A percentile compares a stretch with the other conserved stretches of the same genome.
These are phyloP conservation scores for Schizopygopsis malacanthus DNA, from an alignment of 2,797 vertebrate species.

Conservation along the genomic window DNA sequence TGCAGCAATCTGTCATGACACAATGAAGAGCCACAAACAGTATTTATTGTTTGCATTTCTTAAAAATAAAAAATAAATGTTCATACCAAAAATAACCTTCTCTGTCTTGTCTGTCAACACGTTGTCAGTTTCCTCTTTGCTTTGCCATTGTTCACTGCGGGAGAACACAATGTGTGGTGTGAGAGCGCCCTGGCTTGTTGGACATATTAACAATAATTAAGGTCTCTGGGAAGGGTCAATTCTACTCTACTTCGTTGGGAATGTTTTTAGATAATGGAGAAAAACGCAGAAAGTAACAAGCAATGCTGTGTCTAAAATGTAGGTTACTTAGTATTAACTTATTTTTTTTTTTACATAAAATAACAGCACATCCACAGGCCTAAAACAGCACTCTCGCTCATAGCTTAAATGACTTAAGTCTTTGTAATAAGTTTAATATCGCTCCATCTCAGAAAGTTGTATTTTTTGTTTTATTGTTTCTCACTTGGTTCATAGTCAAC, in stretches of 20 bases:
- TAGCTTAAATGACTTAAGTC: neutral
- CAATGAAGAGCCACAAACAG: too few relatives aligned
- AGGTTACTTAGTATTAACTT: neutral
- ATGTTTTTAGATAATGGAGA: neutral
- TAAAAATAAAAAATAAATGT: too few relatives aligned
- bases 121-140: too few relatives aligned
- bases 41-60: too few relatives aligned
- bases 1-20: too few relatives aligned
- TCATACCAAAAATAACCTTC: too few relatives aligned
- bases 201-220: too few relatives aligned
- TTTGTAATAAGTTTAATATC: neutral
- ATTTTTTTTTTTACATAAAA: neutral
- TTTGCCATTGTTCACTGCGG: too few relatives aligned
- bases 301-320: neutral
- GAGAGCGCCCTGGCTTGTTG: too few relatives aligned
- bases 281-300: neutral
- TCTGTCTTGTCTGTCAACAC: too few relatives aligned
- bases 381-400: neutral
- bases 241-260: neutral
- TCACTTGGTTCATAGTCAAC: conserved; percentile 18
- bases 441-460: neutral
- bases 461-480: conserved; percentile 11
- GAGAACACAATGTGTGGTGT: too few relatives aligned
- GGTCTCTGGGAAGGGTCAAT: neutral
- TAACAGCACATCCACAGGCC: too few relatives aligned